Percentiles rank a stretch among this genome's conserved stretches.
Conservation (phyloP, 2,888 invertebrate species). For the Tridacna crocea region DNA sequence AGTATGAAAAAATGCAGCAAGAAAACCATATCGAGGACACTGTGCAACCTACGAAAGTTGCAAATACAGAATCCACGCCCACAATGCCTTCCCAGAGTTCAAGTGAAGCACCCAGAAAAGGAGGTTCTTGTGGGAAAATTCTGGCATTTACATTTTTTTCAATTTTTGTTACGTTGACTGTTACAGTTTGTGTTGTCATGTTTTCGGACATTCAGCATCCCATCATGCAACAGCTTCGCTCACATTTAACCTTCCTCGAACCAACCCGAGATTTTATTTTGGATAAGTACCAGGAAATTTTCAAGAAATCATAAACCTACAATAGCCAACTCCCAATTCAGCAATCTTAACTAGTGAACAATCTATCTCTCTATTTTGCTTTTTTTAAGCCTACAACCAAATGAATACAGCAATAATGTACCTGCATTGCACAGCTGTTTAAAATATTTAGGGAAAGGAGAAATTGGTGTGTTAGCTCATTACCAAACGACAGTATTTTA, state of each 20-base stretch:
- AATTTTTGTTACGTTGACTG: conserved; percentile 70
- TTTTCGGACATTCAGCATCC: conserved; percentile 76
- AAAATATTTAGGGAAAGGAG: background rate
- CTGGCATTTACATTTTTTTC: conserved; percentile 69
- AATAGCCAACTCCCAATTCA: background rate
- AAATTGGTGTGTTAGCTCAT: background rate
- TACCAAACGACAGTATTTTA: background rate
- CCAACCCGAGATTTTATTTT: conserved; percentile 73
- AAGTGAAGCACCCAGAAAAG: conserved; percentile 37
- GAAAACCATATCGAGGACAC: conserved; percentile 63
- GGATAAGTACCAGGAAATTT: conserved; percentile 49
- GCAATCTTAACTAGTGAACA: conserved; percentile 16
- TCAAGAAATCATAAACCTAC: conserved; percentile 34
- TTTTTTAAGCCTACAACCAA: too few relatives aligned
- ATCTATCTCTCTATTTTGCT: background rate
- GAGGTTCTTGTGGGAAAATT: conserved; percentile 66
- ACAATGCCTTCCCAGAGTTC: conserved; percentile 21
- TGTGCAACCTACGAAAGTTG: conserved; percentile 42
- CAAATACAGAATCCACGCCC: conserved; percentile 39
- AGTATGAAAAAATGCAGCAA: conserved; percentile 66
- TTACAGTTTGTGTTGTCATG: conserved; percentile 69
- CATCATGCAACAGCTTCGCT: conserved; percentile 65
- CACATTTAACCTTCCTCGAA: conserved; percentile 73
- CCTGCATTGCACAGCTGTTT: background rate
- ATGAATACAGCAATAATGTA: too few relatives aligned